Evolutionary conservation across 1,140 invertebrate species (phyloP).

Genomic region (Trichomalopsis sarcophagae): DNA sequence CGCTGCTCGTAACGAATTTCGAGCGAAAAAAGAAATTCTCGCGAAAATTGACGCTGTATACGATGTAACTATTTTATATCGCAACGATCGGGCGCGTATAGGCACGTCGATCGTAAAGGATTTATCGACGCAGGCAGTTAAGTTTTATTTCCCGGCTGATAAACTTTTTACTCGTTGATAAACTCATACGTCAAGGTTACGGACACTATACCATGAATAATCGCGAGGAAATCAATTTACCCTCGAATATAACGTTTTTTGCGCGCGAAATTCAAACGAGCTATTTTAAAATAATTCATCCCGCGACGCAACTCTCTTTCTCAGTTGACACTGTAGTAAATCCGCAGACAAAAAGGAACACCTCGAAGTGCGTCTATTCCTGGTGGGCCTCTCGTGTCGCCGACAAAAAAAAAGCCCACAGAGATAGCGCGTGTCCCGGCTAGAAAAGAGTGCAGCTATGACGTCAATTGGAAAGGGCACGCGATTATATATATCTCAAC

Average conservation of each 20-base stretch:
- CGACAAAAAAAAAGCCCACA: slow-evolving; percentile 34
- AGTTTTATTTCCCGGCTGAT: too few relatives aligned
- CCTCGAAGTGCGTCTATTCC: slow-evolving; percentile 36
- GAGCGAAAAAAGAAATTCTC: background rate
- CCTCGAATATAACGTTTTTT: background rate
- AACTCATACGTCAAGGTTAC: too few relatives aligned
- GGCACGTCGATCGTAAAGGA: too few relatives aligned
- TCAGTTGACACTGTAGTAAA: background rate
- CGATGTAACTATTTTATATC: too few relatives aligned
- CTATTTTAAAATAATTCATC: too few relatives aligned
- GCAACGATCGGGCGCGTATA: too few relatives aligned
- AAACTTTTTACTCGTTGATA: too few relatives aligned
- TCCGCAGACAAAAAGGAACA: background rate
- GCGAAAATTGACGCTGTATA: too few relatives aligned
- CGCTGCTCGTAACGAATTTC: too few relatives aligned
- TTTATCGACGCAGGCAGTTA: too few relatives aligned
- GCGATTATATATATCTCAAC: slow-evolving; percentile 47
- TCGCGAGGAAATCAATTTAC: too few relatives aligned
- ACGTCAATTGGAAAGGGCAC: slow-evolving; percentile 63
- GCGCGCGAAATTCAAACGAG: background rate
- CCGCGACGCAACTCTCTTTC: background rate
- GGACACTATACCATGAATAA: too few relatives aligned
- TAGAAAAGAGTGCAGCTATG: slow-evolving; percentile 55
- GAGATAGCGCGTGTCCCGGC: slow-evolving; percentile 13
- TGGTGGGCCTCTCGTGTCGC: background rate